phyloP scores from a whole-genome alignment of 2,797 vertebrate species.

The Sciurus vulgaris region DNA sequence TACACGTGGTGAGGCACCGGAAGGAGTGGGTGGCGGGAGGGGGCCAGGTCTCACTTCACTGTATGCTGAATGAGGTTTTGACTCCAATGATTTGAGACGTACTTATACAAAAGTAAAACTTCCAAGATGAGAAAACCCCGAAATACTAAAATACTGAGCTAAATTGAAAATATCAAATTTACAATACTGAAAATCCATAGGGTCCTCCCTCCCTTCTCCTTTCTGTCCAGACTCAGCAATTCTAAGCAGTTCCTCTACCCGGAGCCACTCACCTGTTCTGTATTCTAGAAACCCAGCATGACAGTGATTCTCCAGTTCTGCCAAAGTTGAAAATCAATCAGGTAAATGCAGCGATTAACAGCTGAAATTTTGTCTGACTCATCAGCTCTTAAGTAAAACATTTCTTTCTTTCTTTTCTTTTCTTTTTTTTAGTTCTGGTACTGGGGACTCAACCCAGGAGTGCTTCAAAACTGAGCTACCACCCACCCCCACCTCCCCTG shows the following conservation, averaged over 20 bases:
- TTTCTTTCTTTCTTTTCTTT: too few species aligned
- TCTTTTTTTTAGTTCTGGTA: too few species aligned
- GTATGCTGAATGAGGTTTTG: not conserved
- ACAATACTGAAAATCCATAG: not conserved
- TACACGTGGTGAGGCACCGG: not conserved
- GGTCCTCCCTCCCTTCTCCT: not conserved
- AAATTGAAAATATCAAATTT: not conserved
- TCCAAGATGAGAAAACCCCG: conserved; percentile 24
- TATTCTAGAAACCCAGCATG: not conserved
- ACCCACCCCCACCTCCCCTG: too few species aligned
- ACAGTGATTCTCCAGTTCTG: not conserved
- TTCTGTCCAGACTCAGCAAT: not conserved
- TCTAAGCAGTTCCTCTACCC: not conserved
- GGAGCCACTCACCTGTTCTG: not conserved
- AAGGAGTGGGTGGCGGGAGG: conserved; percentile 47
- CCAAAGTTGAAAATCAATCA: conserved; percentile 11
- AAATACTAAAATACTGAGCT: conserved; percentile 12
- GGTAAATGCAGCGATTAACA: not conserved
- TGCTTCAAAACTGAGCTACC: too few species aligned
- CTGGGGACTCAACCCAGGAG: too few species aligned
- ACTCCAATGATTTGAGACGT: not conserved
- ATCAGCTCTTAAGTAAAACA: not conserved
- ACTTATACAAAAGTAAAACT: not conserved
- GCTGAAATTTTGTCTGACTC: not conserved
- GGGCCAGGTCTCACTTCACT: not conserved